Percentiles rank a stretch among this genome's conserved stretches.
These are phyloP conservation scores for Damaliscus lunatus DNA, from an alignment of 2,113 vertebrate genomes.

Conservation along the genomic window DNA sequence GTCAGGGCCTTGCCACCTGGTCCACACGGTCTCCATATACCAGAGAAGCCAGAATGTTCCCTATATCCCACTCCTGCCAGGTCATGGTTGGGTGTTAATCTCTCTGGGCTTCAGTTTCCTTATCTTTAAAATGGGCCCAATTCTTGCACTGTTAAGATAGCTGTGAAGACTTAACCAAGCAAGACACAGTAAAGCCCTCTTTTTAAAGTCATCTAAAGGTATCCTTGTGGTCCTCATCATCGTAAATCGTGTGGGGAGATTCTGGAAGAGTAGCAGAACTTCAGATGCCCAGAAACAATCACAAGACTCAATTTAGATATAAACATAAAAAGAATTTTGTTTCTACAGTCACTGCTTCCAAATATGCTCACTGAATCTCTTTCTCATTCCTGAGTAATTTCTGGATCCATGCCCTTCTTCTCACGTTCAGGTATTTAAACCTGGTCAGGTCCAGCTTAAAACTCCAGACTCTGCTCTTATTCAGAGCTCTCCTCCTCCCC, in stretches of 20 bases:
- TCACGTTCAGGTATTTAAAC: not conserved
- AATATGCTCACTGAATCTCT: not conserved
- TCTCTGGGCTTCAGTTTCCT: not conserved
- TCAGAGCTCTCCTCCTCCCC: not conserved
- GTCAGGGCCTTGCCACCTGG: not conserved
- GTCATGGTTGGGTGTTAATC: not conserved
- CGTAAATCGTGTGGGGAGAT: not conserved
- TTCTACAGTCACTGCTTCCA: not conserved
- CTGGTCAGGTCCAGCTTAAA: not conserved
- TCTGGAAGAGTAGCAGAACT: not conserved
- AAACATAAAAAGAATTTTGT: not conserved
- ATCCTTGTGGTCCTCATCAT: not conserved
- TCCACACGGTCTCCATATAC: not conserved
- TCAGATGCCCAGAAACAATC: not conserved
- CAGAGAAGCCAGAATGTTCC: not conserved
- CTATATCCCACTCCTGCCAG: not conserved
- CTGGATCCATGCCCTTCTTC: not conserved
- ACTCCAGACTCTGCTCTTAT: not conserved
- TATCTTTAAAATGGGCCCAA: not conserved
- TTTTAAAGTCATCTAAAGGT: not conserved
- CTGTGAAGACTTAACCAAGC: not conserved
- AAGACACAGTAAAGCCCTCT: not conserved
- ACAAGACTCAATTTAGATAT: not conserved
- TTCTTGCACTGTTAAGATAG: not conserved
- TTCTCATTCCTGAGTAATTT: not conserved